These are phyloP conservation scores for Catharus bicknelli DNA, from an alignment of 2,113 vertebrate species.

Conservation along the genomic window DNA sequence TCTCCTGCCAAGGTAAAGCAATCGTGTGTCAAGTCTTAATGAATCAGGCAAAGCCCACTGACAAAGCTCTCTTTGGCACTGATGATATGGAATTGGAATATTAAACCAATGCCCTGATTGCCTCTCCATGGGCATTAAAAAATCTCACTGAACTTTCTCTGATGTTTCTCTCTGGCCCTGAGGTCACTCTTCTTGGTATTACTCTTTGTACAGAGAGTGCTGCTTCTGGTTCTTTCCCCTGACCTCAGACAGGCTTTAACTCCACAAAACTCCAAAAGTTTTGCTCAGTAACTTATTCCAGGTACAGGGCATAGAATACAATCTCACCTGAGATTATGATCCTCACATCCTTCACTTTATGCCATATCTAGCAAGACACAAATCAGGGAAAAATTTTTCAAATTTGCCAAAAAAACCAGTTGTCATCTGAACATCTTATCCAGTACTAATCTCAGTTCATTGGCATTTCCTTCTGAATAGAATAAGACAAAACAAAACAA, in stretches of 20 bases:
- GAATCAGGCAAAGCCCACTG: neutral
- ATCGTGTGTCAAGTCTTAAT: neutral
- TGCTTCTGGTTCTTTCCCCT: fast-evolving
- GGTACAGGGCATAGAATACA: neutral
- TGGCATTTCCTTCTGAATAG: neutral
- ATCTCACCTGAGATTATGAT: neutral
- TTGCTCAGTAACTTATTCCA: neutral
- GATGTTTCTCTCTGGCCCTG: neutral
- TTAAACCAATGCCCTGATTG: neutral
- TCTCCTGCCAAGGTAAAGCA: neutral
- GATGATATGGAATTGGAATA: neutral
- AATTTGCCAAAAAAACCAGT: neutral
- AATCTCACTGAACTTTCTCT: neutral
- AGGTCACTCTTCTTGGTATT: neutral
- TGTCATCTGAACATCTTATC: neutral
- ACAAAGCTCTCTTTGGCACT: neutral
- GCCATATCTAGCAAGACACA: neutral
- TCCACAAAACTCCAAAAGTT: neutral
- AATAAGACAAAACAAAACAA: neutral
- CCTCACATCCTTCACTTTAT: neutral
- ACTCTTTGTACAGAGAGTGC: neutral
- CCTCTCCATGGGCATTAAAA: neutral
- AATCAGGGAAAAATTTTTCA: neutral
- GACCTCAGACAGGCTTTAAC: neutral
- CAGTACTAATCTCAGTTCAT: neutral